Evolutionary conservation across 92 coral and sea anemone genomes (phyloP), one percentile per base, ranked within the genome.

Genomic region (Plumapathes pennacea): DNA sequence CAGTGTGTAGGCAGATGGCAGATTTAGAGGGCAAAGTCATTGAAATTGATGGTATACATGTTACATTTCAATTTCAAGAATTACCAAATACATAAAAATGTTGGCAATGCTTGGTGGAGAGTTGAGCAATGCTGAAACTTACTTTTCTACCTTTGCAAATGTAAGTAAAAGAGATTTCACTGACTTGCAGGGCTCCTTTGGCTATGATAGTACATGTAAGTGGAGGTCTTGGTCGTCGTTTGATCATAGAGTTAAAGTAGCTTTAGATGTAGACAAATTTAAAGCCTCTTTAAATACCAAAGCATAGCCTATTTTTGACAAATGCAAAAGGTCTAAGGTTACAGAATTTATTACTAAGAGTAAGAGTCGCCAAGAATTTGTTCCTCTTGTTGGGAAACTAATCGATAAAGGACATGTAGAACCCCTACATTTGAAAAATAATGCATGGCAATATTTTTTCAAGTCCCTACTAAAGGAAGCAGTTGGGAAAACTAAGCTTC

Each of bases 101-200:
- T 46, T 77, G 43, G 78, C 67, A 48, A 28, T 39, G 59, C 52
- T 81, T 42, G 71, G 67, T 22, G 72, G 82, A 20, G 82, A 86
- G 52, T 59, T 81, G 5, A 25, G 69, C 9, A 86, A 65, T 70
- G 13, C 78, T 39, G 81, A 85, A 24, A 81, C 60, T 12, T 75
- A 57, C 44, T 74, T 81, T 60, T 81, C 88, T 6, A 27, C 81
- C 9, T 78, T 89, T 74, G 88, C 71, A 11, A 71, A 83, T 83
- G 88, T 66, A 50, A 74, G 69, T 24, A 68, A 20, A 14, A 47
- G 57, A 52, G 86, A 88, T 36, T 68, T 54, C 29, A 54, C 46
- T 12, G 82, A 87, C 64, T 38, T 87, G 25, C 46, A 77, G 4
- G 89, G 89, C 29, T 70, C 47, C 14, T 76, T 71, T 76, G 90